phyloP scores from a whole-genome alignment of 92 coral and sea anemone species.

The Nematostella vectensis region DNA sequence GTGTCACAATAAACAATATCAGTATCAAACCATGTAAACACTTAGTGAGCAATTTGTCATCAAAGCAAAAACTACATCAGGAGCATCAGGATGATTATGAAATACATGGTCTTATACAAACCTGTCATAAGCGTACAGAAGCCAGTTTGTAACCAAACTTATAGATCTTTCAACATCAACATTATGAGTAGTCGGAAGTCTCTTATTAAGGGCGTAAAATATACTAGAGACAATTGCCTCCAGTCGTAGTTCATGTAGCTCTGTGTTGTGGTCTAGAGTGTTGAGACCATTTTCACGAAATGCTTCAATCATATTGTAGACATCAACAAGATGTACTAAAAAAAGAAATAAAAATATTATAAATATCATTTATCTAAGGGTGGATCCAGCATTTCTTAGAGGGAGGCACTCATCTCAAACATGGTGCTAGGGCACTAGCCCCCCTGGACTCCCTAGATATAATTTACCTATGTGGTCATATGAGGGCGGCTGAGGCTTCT shows the following conservation, averaged over 20 bases:
- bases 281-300: constrained; percentile 96
- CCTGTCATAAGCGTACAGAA: constrained; percentile 97
- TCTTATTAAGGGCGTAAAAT: constrained; percentile 94
- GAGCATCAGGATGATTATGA: not conserved
- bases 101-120: constrained; percentile 10
- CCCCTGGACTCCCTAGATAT: too few species aligned
- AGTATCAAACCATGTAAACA: too few species aligned
- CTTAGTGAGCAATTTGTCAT: not conserved
- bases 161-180: constrained; percentile 93
- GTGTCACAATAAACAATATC: too few species aligned
- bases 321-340: constrained; percentile 92
- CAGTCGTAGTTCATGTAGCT: constrained; percentile 84
- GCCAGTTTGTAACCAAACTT: constrained; percentile 91
- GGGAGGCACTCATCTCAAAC: too few species aligned
- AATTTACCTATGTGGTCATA: too few species aligned
- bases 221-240: constrained; percentile 99
- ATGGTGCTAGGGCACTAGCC: too few species aligned
- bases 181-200: constrained; percentile 84
- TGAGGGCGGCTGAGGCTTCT: too few species aligned
- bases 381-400: too few species aligned
- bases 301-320: constrained; percentile 98
- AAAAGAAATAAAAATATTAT: constrained; percentile 1
- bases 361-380: too few species aligned
- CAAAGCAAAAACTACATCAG: not conserved
- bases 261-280: constrained; percentile 90